A percentile compares a stretch with the other conserved stretches of the same genome.
Conservation (phyloP, 2,888 invertebrate genomes). For the Lithophane socia region DNA sequence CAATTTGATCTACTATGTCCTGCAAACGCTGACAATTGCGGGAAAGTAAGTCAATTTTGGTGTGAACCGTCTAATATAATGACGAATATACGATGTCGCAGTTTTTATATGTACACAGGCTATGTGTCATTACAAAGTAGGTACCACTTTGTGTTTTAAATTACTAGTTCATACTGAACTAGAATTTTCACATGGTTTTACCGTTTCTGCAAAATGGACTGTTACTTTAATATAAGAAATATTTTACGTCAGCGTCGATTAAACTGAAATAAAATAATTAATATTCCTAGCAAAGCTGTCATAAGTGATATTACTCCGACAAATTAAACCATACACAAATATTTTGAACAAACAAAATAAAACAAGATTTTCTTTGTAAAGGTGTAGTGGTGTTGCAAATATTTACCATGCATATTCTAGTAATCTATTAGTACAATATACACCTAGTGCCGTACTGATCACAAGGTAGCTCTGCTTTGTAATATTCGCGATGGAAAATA, state of each 20-base stretch:
- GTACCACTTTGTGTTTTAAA: conserved; percentile 17
- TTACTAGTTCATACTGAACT: conserved; percentile 31
- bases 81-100: conserved; percentile 5
- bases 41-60: background rate
- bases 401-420: conserved; percentile 24
- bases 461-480: conserved; percentile 29
- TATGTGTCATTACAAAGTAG: background rate
- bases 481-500: conserved; percentile 32
- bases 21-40: background rate
- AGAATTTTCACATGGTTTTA: conserved; percentile 13
- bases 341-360: background rate
- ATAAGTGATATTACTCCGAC: background rate
- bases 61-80: conserved; percentile 10
- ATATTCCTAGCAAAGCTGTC: background rate
- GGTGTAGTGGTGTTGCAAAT: background rate
- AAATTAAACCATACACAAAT: background rate
- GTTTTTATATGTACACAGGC: conserved; percentile 36
- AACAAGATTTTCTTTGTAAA: background rate
- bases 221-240: background rate
- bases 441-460: conserved; percentile 29
- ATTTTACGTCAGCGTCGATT: background rate
- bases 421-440: conserved; percentile 25
- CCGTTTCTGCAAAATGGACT: background rate
- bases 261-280: background rate
- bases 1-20: background rate